These are phyloP conservation scores for Tympanoctomys barrerae DNA, from an alignment of 2,797 vertebrate genomes.

Conservation along the genomic window DNA sequence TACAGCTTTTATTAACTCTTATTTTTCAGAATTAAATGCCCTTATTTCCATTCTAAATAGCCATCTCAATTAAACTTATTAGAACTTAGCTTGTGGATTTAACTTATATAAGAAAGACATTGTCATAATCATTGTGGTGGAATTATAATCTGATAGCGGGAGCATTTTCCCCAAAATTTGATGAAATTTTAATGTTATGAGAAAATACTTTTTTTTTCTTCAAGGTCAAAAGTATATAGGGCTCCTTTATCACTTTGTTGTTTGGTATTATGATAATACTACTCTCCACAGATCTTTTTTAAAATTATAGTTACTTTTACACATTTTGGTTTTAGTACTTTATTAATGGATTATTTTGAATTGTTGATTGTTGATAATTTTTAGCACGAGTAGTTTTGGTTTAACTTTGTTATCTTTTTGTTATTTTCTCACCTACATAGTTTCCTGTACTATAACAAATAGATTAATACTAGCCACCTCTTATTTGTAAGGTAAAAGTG, in stretches of 20 bases:
- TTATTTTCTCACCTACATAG: constrained; percentile 5
- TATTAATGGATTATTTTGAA: background rate
- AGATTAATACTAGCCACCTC: background rate
- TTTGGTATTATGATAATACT: constrained; percentile 53
- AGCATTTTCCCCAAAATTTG: background rate
- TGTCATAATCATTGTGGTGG: constrained; percentile 16
- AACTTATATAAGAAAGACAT: constrained; percentile 51
- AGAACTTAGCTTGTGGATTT: constrained; percentile 31
- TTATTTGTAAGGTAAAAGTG: constrained; percentile 44
- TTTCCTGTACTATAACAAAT: constrained; percentile 44
- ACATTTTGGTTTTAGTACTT: constrained; percentile 44
- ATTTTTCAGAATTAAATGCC: constrained; percentile 22
- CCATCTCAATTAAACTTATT: constrained; percentile 7
- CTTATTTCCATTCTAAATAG: constrained; percentile 60
- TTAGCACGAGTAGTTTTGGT: background rate
- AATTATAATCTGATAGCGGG: background rate
- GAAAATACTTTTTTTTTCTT: background rate
- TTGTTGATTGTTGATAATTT: constrained; percentile 40
- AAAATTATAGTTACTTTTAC: constrained; percentile 25
- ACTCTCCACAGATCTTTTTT: constrained; percentile 2
- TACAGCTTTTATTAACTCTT: constrained; percentile 55
- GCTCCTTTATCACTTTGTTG: constrained; percentile 44
- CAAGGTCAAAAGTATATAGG: background rate
- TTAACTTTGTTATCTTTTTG: constrained; percentile 44
- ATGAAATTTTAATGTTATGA: constrained; percentile 29